Evolutionary conservation across 53 echinoderm and acorn worm genomes (phyloP), one percentile per base, ranked within the genome.

Genomic region (Holothuria scabra): DNA sequence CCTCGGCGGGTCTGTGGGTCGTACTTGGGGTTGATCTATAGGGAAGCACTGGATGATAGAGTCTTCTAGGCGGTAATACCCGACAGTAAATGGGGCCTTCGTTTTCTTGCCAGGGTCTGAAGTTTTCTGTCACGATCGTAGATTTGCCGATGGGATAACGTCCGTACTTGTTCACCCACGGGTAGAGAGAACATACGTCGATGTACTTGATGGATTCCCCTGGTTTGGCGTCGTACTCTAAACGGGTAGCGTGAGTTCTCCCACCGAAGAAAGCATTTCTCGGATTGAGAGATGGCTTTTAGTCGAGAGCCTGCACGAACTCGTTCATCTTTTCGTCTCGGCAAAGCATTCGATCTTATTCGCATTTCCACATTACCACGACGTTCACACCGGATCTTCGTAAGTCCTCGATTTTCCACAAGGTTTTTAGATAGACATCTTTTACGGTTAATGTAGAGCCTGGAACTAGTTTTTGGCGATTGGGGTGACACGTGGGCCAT

Each of bases 41-140:
- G 0, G 91, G 94, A 0, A 91, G 61, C 2, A 91, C 89, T 9
- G 91, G 94, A 46, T 86, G 85, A 59, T 75, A 89, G 18, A 94
- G 76, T 1, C 56, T 6, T n/a, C n/a, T n/a, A n/a, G n/a, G n/a
- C n/a, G n/a, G n/a, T n/a, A n/a, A n/a, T n/a, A n/a, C n/a, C n/a
- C n/a, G n/a, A n/a, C n/a, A n/a, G n/a, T n/a, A n/a, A n/a, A n/a
- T n/a, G n/a, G n/a, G n/a, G n/a, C n/a, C 90, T 44, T 84, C 84
- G 38, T 90, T 89, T 29, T 80, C 26, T 11, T 66, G 41, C 28
- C 88, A 60, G 20, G 26, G 22, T 28, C 79, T 14, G 67, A 91
- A 91, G 38, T 91, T 81, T 29, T 93, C 81, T 2, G 91, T 91
- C 37, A 88, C 69, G 25, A 90, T 88, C 0, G 24, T 28, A 12